Evolutionary conservation across 2,797 vertebrate species (phyloP).

Genomic region (Mormyrus proboscirostris): DNA sequence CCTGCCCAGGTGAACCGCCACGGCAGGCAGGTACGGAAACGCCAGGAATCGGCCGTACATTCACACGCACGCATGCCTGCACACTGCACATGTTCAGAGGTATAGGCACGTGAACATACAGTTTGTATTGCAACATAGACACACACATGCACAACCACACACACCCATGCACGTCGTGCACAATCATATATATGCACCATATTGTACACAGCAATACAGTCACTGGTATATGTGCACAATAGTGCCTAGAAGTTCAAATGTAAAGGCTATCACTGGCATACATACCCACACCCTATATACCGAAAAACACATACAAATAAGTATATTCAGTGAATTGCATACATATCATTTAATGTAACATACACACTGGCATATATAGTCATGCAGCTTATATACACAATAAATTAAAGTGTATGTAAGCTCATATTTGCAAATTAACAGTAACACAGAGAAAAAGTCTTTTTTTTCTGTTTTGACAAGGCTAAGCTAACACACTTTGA

Average conservation of each 20-base stretch:
- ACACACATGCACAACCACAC: constrained; percentile 11
- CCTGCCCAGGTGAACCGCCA: constrained; percentile 80
- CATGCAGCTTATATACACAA: neutral
- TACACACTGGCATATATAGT: neutral
- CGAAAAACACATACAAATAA: neutral
- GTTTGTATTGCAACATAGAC: neutral
- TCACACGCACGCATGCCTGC: neutral
- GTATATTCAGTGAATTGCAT: neutral
- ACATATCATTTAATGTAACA: neutral
- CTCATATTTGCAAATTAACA: neutral
- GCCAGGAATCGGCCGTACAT: neutral
- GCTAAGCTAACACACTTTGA: neutral
- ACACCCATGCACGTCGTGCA: neutral
- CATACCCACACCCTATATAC: neutral
- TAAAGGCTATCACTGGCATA: neutral
- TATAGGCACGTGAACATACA: neutral
- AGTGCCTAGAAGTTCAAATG: neutral
- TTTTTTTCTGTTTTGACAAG: neutral
- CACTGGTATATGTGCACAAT: neutral
- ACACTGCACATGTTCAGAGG: neutral
- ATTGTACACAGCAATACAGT: neutral
- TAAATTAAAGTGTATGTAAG: neutral
- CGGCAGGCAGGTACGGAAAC: constrained; percentile 59
- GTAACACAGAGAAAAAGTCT: neutral
- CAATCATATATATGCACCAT: neutral